A percentile compares a stretch with the other conserved stretches of the same genome.
These are phyloP conservation scores for Latheticus oryzae DNA, from an alignment of 2,888 invertebrate genomes.

Conservation along the genomic window DNA sequence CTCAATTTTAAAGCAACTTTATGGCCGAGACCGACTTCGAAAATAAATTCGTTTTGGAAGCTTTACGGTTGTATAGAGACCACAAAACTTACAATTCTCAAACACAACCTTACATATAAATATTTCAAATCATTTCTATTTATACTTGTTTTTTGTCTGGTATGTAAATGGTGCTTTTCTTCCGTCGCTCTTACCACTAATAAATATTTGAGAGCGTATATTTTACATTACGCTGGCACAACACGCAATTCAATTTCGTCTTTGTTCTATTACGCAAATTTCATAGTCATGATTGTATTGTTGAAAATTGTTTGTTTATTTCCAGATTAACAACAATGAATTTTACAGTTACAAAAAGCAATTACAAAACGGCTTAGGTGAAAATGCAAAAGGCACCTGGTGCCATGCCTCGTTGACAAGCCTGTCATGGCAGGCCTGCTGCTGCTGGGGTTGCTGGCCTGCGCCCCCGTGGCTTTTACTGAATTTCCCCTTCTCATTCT, in stretches of 20 bases:
- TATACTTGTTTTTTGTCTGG: not conserved
- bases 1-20: slow-evolving; percentile 20
- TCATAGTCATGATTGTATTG: slow-evolving; percentile 17
- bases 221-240: not conserved
- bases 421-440: slow-evolving; percentile 67
- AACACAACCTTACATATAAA: slow-evolving; percentile 11
- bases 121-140: slow-evolving; percentile 23
- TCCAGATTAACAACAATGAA: slow-evolving; percentile 21
- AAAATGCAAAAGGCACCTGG: slow-evolving; percentile 40
- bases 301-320: slow-evolving; percentile 13
- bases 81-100: slow-evolving; percentile 9
- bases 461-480: slow-evolving; percentile 67
- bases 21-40: slow-evolving; percentile 11
- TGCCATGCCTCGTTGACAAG: slow-evolving; percentile 61
- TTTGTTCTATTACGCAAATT: slow-evolving; percentile 12
- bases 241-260: slow-evolving; percentile 5
- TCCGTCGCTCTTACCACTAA: slow-evolving; percentile 6
- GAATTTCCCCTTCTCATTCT: slow-evolving; percentile 68
- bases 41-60: slow-evolving; percentile 19
- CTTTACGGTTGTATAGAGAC: slow-evolving; percentile 21
- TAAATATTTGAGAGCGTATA: slow-evolving; percentile 1
- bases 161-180: slow-evolving; percentile 15
- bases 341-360: slow-evolving; percentile 8
- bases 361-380: slow-evolving; percentile 24
- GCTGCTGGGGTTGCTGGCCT: slow-evolving; percentile 70